A percentile compares a stretch with the other conserved stretches of the same genome.
phyloP scores from a whole-genome alignment of 2,888 invertebrate genomes.

The Acholoe squamosa region DNA sequence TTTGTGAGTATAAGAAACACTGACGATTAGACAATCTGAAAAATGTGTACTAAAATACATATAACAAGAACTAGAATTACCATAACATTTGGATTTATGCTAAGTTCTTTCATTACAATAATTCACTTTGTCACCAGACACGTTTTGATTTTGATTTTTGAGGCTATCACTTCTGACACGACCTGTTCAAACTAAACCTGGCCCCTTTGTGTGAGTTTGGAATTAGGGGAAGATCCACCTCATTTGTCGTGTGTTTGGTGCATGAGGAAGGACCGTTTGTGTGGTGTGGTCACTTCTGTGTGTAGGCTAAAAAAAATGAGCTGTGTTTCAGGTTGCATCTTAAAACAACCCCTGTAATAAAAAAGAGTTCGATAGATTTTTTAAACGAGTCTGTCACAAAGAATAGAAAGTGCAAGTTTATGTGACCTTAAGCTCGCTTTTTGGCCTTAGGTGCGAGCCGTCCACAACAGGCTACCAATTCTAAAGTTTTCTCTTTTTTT shows the following conservation, averaged over 20 bases:
- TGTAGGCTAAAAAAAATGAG: too few relatives aligned
- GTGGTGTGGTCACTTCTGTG: slow-evolving; percentile 15
- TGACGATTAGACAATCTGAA: not conserved
- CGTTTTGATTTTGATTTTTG: slow-evolving; percentile 42
- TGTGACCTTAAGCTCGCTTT: too few relatives aligned
- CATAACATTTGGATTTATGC: not conserved
- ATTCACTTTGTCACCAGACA: slow-evolving; percentile 24
- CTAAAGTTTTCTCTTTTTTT: too few relatives aligned
- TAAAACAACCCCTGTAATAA: too few relatives aligned
- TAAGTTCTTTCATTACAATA: not conserved
- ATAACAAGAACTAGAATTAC: not conserved
- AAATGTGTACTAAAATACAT: not conserved
- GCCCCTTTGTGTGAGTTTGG: not conserved
- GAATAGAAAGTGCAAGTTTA: too few relatives aligned
- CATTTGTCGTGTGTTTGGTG: not conserved
- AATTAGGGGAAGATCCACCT: not conserved
- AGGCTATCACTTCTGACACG: slow-evolving; percentile 46
- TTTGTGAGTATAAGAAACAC: slow-evolving; percentile 42
- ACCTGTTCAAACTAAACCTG: not conserved
- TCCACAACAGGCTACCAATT: slow-evolving; percentile 20
- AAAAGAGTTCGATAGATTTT: too few relatives aligned
- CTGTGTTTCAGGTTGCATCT: too few relatives aligned
- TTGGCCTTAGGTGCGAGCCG: not conserved
- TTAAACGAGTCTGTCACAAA: too few relatives aligned
- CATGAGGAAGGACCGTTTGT: not conserved